phyloP scores from a whole-genome alignment of 1,140 invertebrate species.

The Acromyrmex charruanus region DNA sequence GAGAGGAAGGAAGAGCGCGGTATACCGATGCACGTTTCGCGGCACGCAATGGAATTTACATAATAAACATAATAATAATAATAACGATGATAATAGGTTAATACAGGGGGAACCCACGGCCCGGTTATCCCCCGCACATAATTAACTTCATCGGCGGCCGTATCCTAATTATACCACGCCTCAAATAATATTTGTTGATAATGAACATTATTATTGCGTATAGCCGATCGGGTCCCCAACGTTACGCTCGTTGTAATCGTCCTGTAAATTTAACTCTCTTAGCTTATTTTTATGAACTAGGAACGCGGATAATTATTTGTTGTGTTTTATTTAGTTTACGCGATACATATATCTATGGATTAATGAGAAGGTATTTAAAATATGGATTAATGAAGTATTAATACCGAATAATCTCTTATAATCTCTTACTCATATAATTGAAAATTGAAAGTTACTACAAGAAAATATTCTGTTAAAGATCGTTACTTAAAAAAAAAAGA shows the following conservation, averaged over 20 bases:
- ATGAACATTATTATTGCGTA: conserved; percentile 62
- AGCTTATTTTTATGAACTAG: neutral
- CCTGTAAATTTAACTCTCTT: conserved; percentile 23
- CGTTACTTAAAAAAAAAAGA: too few relatives aligned
- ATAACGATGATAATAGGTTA: conserved; percentile 62
- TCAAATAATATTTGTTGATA: conserved; percentile 66
- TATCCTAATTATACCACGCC: conserved; percentile 60
- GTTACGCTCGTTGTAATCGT: conserved; percentile 28
- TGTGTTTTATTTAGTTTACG: neutral
- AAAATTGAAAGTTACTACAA: neutral
- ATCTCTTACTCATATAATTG: neutral
- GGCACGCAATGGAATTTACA: conserved; percentile 59
- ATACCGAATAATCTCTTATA: neutral
- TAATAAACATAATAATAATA: conserved; percentile 66
- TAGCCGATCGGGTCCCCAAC: conserved; percentile 35
- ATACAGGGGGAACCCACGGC: conserved; percentile 52
- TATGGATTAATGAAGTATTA: neutral
- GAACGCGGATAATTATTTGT: neutral
- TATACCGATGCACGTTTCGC: conserved; percentile 29
- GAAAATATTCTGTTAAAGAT: too few relatives aligned
- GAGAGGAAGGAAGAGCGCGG: conserved; percentile 15
- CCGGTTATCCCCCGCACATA: conserved; percentile 54
- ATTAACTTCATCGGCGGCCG: conserved; percentile 60
- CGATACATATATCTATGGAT: neutral
- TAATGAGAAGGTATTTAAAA: neutral